Evolutionary conservation across 2,797 vertebrate species (phyloP).

Genomic region (Sebastes jordani): DNA sequence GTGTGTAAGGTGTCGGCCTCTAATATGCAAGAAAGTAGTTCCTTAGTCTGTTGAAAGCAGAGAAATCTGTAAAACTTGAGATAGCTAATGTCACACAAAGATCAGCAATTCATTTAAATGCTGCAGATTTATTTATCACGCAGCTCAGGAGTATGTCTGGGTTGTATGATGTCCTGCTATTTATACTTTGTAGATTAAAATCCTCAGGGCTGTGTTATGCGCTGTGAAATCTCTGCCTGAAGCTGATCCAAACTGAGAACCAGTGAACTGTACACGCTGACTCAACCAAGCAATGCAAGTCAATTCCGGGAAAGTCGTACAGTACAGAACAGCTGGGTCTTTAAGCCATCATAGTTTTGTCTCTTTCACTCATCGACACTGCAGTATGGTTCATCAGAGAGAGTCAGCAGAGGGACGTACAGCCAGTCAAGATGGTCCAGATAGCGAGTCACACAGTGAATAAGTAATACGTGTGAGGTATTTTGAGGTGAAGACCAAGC

Average conservation of each 20-base stretch:
- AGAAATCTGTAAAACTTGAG: background rate
- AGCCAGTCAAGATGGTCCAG: background rate
- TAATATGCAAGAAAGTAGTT: background rate
- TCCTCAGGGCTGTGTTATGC: background rate
- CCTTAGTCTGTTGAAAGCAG: background rate
- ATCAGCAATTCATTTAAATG: background rate
- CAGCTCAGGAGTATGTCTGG: too few species aligned
- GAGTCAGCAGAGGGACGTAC: constrained; percentile 12
- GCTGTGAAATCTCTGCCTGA: background rate
- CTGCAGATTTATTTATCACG: background rate
- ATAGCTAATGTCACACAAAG: background rate
- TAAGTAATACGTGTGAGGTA: background rate
- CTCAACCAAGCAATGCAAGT: constrained; percentile 28
- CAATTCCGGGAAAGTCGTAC: constrained; percentile 39
- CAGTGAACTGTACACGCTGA: constrained; percentile 3
- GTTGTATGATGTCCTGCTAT: background rate
- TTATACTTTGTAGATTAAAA: constrained; percentile 19
- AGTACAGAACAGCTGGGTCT: background rate
- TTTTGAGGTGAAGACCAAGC: background rate
- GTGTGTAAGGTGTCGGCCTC: background rate
- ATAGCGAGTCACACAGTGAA: background rate
- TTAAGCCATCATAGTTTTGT: background rate
- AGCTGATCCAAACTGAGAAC: background rate
- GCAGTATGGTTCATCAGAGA: constrained; percentile 3
- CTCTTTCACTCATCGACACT: background rate